Evolutionary conservation across 2,113 vertebrate species (phyloP), one percentile per base, ranked within the genome.

Genomic region (Hemiprocne comata): DNA sequence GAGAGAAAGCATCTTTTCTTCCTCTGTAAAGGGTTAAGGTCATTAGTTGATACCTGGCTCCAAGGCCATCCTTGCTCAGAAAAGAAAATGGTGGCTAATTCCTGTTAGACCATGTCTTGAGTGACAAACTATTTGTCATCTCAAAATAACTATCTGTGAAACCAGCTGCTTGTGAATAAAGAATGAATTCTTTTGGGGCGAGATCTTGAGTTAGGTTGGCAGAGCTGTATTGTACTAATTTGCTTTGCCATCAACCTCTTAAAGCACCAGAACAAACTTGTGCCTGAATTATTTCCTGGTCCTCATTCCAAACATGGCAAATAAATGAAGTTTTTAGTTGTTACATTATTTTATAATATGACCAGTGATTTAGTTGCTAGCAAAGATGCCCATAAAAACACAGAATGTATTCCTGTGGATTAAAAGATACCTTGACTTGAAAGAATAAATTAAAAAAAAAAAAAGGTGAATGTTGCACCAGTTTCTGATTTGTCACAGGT

Each of bases 161-260:
- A 73, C 72, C 72, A 78, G 72, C 83, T 95, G 94, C 82, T 86
- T 88, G 82, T 88, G 85, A 88, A 85, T 90, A 95, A 84, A 77
- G 84, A 93, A 89, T 53, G 23, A 85, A 73, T 71, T 89, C 40
- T 67, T 83, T 31, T 38, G 79, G 76, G 75, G 23, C 5, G 3
- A 95, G 92, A 55, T 55, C 93, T 55, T 71, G 46, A 55, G 31
- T 87, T 66, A 26, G 72, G 55, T 84, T 93, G 78, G 72, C 93
- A 88, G 79, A 90, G 69, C 87, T 31, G 18, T 48, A 38, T 71
- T 67, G 75, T 40, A 9, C 42, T 74, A 64, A 51, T 55, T 73
- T 85, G 78, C 82, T 93, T 92, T 94, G 90, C 91, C 87, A 91
- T 55, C 64, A 80, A 6, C 42, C 72, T 93, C 75, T 73, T 89